phyloP scores from a whole-genome alignment of 2,113 vertebrate genomes.

The Corvus cornix region DNA sequence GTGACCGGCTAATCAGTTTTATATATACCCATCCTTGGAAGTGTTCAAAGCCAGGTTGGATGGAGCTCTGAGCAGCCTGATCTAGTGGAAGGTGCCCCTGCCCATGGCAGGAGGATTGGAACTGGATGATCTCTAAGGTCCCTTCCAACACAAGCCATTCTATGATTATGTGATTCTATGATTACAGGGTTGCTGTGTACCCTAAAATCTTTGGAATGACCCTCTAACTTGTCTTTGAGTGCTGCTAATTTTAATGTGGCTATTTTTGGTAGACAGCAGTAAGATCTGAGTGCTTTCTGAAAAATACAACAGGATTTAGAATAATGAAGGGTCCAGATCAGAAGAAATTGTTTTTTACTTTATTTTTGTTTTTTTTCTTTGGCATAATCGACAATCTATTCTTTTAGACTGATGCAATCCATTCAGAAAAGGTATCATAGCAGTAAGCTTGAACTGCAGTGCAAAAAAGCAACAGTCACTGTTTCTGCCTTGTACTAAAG shows the following conservation, averaged over 20 bases:
- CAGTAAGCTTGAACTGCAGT: not conserved
- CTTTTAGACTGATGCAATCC: not conserved
- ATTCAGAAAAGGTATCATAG: not conserved
- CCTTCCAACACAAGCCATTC: not conserved
- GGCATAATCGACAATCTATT: rapidly evolving
- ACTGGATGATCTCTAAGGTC: not conserved
- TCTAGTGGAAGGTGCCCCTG: not conserved
- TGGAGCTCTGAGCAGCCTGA: not conserved
- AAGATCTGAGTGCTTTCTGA: not conserved
- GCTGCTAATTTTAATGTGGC: not conserved
- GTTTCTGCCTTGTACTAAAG: not conserved
- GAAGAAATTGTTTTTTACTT: not conserved
- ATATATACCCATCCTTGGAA: not conserved
- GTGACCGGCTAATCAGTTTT: not conserved
- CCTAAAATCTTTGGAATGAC: not conserved
- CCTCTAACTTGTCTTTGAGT: not conserved
- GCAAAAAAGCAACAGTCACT: not conserved
- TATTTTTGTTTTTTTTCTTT: not conserved
- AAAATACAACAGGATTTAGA: not conserved
- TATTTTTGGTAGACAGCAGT: not conserved
- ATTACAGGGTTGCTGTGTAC: not conserved
- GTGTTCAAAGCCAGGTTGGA: not conserved
- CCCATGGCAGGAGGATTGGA: not conserved
- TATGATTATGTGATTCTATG: not conserved
- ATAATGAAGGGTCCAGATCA: not conserved